These are phyloP conservation scores for Drosophila rhopaloa DNA, from an alignment of 1,140 invertebrate genomes.

Conservation along the genomic window DNA sequence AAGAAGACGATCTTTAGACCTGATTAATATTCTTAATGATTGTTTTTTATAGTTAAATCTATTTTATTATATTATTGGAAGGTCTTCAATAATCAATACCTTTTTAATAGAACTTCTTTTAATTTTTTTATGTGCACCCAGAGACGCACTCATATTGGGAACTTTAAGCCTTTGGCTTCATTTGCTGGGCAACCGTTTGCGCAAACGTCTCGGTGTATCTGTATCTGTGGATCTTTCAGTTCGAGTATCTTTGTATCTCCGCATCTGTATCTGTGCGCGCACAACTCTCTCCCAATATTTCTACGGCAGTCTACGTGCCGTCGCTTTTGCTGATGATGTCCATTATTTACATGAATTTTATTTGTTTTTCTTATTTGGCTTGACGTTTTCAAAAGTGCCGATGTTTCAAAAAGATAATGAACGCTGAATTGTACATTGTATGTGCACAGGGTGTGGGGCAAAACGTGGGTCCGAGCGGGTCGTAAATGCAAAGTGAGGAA, in stretches of 20 bases:
- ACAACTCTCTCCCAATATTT: constrained; percentile 19
- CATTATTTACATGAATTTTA: constrained; percentile 83
- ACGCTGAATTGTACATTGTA: constrained; percentile 64
- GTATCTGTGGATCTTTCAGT: constrained; percentile 15
- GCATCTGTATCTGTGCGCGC: constrained; percentile 26
- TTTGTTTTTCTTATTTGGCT: constrained; percentile 83
- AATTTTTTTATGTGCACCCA: constrained; percentile 31
- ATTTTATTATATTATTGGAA: too few relatives aligned
- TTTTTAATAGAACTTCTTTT: not conserved
- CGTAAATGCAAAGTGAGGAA: constrained; percentile 49
- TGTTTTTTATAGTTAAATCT: too few relatives aligned
- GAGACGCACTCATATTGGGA: constrained; percentile 31
- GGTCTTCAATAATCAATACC: too few relatives aligned
- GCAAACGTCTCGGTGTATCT: constrained; percentile 54
- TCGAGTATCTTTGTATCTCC: constrained; percentile 34
- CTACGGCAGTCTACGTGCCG: constrained; percentile 65
- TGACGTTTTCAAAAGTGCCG: constrained; percentile 82
- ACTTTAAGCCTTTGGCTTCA: constrained; percentile 77
- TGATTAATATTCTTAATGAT: too few relatives aligned
- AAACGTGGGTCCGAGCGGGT: constrained; percentile 19
- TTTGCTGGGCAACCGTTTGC: constrained; percentile 74
- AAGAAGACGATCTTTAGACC: too few relatives aligned
- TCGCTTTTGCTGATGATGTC: constrained; percentile 77
- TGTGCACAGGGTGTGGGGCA: constrained; percentile 28
- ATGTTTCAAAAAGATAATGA: constrained; percentile 83